A percentile compares a stretch with the other conserved stretches of the same genome.
Conservation (phyloP, 2,113 vertebrate species). For the Catagonus wagneri region DNA sequence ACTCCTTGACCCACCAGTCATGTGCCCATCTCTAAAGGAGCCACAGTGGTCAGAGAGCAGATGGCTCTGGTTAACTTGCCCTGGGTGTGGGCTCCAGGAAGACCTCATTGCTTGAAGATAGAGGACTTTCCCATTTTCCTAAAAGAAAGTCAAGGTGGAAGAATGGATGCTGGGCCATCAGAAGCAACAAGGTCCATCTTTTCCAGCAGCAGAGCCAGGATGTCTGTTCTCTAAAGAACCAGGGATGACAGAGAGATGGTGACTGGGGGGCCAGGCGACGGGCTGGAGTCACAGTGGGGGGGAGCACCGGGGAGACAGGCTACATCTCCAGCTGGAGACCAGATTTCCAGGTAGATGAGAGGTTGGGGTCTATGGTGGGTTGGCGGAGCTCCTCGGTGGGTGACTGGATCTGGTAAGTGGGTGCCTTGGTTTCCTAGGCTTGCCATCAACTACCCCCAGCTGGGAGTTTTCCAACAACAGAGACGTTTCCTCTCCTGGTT, state of each 20-base stretch:
- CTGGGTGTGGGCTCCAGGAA: background rate
- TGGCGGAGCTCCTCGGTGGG: background rate
- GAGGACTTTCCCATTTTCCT: background rate
- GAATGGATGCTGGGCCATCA: background rate
- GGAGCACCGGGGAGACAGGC: background rate
- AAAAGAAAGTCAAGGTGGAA: background rate
- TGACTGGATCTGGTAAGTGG: rapidly evolving
- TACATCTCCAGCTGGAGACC: background rate
- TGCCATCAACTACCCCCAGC: background rate
- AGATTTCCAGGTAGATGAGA: background rate
- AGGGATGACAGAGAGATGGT: background rate
- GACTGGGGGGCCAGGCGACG: background rate
- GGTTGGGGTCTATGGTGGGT: background rate
- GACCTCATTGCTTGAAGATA: background rate
- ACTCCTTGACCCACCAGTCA: background rate
- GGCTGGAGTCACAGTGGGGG: background rate
- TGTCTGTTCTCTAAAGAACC: background rate
- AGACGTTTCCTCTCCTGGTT: background rate
- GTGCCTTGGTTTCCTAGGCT: background rate
- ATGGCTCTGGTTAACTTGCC: background rate
- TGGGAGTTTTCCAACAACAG: background rate
- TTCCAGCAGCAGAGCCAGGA: background rate
- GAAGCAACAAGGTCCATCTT: background rate
- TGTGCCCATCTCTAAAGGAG: background rate
- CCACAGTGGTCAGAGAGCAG: background rate